Evolutionary conservation across 2,888 invertebrate species (phyloP), one percentile per base, ranked within the genome.

Genomic region (Volucella inflata): DNA sequence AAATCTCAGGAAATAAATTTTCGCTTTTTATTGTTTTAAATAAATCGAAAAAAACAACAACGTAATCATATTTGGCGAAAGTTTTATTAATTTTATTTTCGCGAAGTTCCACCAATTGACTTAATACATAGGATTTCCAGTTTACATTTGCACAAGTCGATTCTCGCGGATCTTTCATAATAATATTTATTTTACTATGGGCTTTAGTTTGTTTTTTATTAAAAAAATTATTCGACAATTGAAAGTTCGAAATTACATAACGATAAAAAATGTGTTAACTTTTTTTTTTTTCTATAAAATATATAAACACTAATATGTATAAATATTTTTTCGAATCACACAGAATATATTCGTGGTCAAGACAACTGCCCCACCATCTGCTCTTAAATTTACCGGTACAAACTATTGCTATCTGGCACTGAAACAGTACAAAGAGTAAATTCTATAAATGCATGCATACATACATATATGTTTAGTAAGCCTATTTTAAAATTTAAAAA

Each of bases 61-160:
- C 14, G 16, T 65, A 30, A 55, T 62, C 55, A 10, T 62, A 44
- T 38, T 75, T 21, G 17, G 57, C n/a, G 8, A 48, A 46, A 40
- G 46, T 11, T 57, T n/a, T 57, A 38, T 55, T 78, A 50, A 60
- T 62, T 40, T 64, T 65, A 55, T 8, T 57, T 11, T 62, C 38
- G 16, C 67, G 57, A 74, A 64, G 12, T 46, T 79, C 65, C 30
- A 40, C 62, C 51, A 48, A 46, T 42, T 76, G 62, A 57, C 17
- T 85, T 68, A 85, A 60, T 64, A 76, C 42, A 57, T 55, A 77
- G 6, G 62, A 62, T 71, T 72, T 81, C 81, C 81, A 85, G 77
- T 77, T 75, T 10, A 68, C 30, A 72, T 14, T 76, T 30, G 67
- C 50, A 62, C 85, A 85, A 55, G 57, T 78, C 17, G 50, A 38